Evolutionary conservation across 2,888 invertebrate species (phyloP), one percentile per base, ranked within the genome.

Genomic region (Coremacera marginata): DNA sequence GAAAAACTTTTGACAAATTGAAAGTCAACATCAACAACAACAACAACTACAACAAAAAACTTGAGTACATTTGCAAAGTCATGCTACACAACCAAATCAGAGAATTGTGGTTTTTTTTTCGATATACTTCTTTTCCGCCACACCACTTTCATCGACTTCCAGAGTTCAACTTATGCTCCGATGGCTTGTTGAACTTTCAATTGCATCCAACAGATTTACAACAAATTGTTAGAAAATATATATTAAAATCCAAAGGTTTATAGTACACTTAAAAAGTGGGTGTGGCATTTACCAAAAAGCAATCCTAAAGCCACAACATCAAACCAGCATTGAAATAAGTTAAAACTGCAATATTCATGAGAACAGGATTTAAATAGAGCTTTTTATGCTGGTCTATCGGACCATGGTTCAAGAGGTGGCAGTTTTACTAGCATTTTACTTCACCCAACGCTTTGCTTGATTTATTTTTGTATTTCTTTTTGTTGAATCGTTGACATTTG

Each of bases 1-100:
- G 34, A 68, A 70, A 60, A 70, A 70, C 68, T 75, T 75, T 75
- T 70, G 68, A 75, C 70, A 75, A 70, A 75, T 75, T 75, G 75
- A 70, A 70, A 62, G 55, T 70, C 75, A 75, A 70, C 37, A 70
- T 51, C 75, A 70, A n/a, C 68, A 60, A 60, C 63, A 51, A 52
- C 63, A 65, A 63, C 57, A 37, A 71, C 31, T 19, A 63, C 49
- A 55, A 67, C 75, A 49, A 44, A 62, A 60, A 57, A 11, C n/a
- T 19, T 62, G 70, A 62, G 57, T 68, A 49, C 68, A 44, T 37
- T 27, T 25, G 25, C n/a, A 67, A 67, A 67, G 67, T 52, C 52
- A 14, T 70, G n/a, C 16, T 25, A 16, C 16, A 25, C 52, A 70
- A 27, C 22, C 67, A 67, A 67, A 34, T 37, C 44, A 67, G 37